These are phyloP conservation scores for Aspidoscelis tigris DNA, from an alignment of 2,113 vertebrate genomes.

Conservation along the genomic window DNA sequence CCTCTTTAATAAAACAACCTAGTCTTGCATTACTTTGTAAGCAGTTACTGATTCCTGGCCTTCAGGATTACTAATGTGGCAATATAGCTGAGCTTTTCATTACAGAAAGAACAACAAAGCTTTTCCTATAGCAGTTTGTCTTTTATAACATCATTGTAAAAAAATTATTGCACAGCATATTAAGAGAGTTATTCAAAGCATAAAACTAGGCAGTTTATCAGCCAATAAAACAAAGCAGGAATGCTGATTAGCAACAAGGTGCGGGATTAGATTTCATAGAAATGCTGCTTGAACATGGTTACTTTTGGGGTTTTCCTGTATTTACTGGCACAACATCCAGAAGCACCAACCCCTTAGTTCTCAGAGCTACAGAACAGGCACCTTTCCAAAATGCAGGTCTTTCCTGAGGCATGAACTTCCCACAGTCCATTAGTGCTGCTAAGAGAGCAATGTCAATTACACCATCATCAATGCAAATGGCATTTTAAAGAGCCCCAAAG, in stretches of 20 bases:
- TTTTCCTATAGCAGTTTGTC: neutral
- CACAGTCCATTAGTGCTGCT: conserved; percentile 66
- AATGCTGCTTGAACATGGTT: conserved; percentile 56
- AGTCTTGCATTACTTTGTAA: conserved; percentile 41
- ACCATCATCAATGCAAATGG: conserved; percentile 72
- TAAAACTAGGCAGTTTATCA: conserved; percentile 35
- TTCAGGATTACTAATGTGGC: conserved; percentile 38
- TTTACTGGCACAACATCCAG: conserved; percentile 61
- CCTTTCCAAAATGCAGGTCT: conserved; percentile 64
- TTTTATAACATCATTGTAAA: conserved; percentile 44
- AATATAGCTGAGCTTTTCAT: conserved; percentile 15
- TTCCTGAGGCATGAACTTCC: conserved; percentile 64
- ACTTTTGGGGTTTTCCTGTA: conserved; percentile 41
- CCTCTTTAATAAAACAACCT: conserved; percentile 8
- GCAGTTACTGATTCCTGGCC: conserved; percentile 6
- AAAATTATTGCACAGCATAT: conserved; percentile 36
- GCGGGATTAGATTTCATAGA: conserved; percentile 58
- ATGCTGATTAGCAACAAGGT: conserved; percentile 58
- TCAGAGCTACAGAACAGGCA: conserved; percentile 49
- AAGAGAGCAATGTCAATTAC: conserved; percentile 75
- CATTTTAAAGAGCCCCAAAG: conserved; percentile 74
- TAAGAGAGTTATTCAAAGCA: conserved; percentile 39
- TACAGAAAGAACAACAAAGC: conserved; percentile 46
- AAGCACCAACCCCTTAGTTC: conserved; percentile 51
- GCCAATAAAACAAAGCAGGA: conserved; percentile 50